Evolutionary conservation across 2,113 vertebrate species (phyloP).

Genomic region (Scytalopus superciliaris): DNA sequence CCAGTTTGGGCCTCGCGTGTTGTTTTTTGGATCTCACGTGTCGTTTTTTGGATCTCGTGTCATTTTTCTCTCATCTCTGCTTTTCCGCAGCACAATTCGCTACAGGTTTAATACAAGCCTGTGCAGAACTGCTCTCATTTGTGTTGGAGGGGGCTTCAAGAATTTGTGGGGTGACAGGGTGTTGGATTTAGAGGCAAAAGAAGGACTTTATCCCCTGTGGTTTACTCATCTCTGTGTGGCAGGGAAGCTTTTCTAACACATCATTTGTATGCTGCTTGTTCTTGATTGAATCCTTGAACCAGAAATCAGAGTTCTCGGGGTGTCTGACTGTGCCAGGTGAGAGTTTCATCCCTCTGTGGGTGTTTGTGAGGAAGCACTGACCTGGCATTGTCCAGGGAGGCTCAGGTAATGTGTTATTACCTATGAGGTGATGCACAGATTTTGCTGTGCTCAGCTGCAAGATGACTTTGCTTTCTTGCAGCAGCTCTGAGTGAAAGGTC

Average conservation of each 20-base stretch:
- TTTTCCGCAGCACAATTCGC: neutral
- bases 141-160: neutral
- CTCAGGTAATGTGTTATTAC: neutral
- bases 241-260: neutral
- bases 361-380: neutral
- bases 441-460: neutral
- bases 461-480: neutral
- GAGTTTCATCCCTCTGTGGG: neutral
- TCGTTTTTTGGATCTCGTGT: neutral
- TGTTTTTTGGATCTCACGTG: neutral
- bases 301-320: neutral
- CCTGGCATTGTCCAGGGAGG: neutral
- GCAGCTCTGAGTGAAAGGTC: neutral
- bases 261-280: neutral
- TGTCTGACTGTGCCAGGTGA: neutral
- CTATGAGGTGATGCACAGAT: neutral
- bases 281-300: neutral
- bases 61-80: neutral
- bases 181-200: neutral
- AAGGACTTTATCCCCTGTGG: neutral
- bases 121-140: neutral
- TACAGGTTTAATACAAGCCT: neutral
- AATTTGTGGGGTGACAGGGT: fast-evolving
- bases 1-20: neutral
- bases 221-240: neutral